These are phyloP conservation scores for Drosophila repleta DNA, from an alignment of 1,140 invertebrate species.

Conservation along the genomic window DNA sequence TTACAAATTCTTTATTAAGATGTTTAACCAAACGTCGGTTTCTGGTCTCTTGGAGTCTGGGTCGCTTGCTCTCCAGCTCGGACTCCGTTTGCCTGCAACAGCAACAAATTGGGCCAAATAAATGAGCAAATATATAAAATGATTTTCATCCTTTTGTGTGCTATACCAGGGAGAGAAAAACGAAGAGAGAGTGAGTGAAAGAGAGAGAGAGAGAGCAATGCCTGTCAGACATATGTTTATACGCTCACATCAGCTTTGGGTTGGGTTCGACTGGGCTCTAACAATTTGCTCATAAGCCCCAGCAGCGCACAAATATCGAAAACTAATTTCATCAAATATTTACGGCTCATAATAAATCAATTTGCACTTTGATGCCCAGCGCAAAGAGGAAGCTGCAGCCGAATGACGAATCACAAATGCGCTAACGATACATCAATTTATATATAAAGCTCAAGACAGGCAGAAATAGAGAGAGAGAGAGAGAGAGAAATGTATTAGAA, in stretches of 20 bases:
- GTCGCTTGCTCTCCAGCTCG: background rate
- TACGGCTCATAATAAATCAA: conserved; percentile 48
- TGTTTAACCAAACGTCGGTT: conserved; percentile 52
- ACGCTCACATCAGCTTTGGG: background rate
- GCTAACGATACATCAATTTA: background rate
- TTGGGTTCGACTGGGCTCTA: background rate
- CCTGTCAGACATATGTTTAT: conserved; percentile 9
- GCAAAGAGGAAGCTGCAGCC: background rate
- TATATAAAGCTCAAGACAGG: background rate
- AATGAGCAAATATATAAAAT: conserved; percentile 71
- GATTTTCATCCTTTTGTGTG: conserved; percentile 48
- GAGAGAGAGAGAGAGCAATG: background rate
- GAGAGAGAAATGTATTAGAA: too few species aligned
- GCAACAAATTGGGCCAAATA: conserved; percentile 62
- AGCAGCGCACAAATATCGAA: conserved; percentile 42
- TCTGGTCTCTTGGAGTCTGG: conserved; percentile 3
- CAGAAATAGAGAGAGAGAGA: too few species aligned
- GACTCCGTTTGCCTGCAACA: conserved; percentile 3
- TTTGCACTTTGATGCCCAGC: conserved; percentile 38
- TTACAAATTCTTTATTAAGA: conserved; percentile 70
- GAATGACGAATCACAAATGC: background rate
- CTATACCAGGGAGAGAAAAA: background rate
- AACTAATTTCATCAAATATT: conserved; percentile 69
- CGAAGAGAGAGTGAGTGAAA: background rate
- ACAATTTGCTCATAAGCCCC: conserved; percentile 22